phyloP scores from a whole-genome alignment of 2,113 vertebrate species.

The Bujurquina vittata region DNA sequence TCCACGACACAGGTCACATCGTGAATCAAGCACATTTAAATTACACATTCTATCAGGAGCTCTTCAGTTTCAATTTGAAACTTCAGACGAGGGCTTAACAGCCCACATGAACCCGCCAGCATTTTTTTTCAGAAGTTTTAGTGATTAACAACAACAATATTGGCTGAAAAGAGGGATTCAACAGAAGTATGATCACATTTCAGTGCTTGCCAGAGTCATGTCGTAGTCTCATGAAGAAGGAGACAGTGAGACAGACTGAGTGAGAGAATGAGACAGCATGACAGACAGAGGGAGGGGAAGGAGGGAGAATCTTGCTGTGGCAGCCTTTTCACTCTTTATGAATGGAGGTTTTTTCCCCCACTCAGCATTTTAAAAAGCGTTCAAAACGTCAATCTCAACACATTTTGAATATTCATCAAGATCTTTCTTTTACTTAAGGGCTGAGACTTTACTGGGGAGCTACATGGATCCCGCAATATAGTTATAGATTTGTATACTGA shows the following conservation, averaged over 20 bases:
- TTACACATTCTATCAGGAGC: background rate
- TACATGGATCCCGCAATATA: conserved; percentile 21
- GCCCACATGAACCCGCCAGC: background rate
- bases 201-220: conserved; percentile 19
- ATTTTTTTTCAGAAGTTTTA: background rate
- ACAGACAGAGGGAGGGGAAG: conserved; percentile 35
- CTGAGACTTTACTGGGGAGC: conserved; percentile 42
- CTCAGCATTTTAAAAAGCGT: conserved; percentile 61
- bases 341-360: conserved; percentile 60
- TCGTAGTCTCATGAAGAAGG: conserved; percentile 25
- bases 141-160: background rate
- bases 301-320: conserved; percentile 63
- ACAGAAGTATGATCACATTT: background rate
- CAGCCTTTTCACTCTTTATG: conserved; percentile 68
- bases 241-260: conserved; percentile 26
- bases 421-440: conserved; percentile 37
- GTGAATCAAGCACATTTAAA: background rate
- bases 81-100: background rate
- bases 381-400: conserved; percentile 71
- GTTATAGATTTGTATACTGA: background rate
- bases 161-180: conserved; percentile 21
- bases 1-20: conserved; percentile 1
- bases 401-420: conserved; percentile 57
- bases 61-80: background rate
- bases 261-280: conserved; percentile 47